These are phyloP conservation scores for Danio choprae DNA, from an alignment of 2,797 vertebrate species.

Conservation along the genomic window DNA sequence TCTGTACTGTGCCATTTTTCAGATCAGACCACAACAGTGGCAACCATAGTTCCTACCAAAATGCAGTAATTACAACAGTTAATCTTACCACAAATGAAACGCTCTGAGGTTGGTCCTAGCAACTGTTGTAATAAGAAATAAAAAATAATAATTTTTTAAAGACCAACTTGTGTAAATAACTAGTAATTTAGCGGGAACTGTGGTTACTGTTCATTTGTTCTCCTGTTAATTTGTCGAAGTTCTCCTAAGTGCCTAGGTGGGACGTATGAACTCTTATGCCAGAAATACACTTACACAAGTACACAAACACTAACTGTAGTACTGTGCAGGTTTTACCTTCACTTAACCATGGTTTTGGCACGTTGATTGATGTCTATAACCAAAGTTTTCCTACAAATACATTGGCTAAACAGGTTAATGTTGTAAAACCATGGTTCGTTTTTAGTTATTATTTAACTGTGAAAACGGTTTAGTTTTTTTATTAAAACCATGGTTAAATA, in stretches of 20 bases:
- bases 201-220: not conserved
- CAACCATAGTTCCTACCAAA: not conserved
- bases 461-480: too few relatives aligned
- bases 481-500: too few relatives aligned
- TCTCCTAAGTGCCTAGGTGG: not conserved
- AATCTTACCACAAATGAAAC: not conserved
- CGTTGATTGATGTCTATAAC: too few relatives aligned
- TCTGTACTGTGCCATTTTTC: too few relatives aligned
- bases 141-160: not conserved
- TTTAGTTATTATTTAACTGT: too few relatives aligned
- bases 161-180: not conserved
- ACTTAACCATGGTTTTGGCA: too few relatives aligned
- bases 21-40: not conserved
- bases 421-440: too few relatives aligned
- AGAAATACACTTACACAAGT: conserved; percentile 1
- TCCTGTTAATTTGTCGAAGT: too few relatives aligned
- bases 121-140: not conserved
- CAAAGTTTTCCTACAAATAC: too few relatives aligned
- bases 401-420: too few relatives aligned
- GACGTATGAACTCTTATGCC: not conserved
- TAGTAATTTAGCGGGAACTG: not conserved
- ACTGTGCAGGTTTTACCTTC: not conserved
- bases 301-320: not conserved
- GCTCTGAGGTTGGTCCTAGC: not conserved
- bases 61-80: not conserved